Evolutionary conservation across 2,113 vertebrate species (phyloP).

Genomic region (Lipotes vexillifer): DNA sequence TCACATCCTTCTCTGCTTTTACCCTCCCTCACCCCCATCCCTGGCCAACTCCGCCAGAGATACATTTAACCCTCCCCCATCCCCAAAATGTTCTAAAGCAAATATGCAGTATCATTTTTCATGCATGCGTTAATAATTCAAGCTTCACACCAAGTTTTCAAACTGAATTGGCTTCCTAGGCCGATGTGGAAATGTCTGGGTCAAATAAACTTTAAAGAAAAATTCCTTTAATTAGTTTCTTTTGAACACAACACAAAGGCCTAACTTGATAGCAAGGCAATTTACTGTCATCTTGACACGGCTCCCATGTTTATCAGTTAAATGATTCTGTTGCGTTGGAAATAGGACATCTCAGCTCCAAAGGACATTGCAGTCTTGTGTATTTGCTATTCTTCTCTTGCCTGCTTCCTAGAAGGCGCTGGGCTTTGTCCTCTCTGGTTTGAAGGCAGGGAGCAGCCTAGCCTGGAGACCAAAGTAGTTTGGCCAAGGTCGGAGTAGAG

Average conservation of each 20-base stretch:
- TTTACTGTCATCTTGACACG: conserved; percentile 40
- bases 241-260: conserved; percentile 60
- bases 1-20: background rate
- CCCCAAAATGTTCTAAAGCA: conserved; percentile 40
- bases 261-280: conserved; percentile 11
- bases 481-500: background rate
- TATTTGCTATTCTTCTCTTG: background rate
- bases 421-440: background rate
- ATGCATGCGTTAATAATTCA: conserved; percentile 55
- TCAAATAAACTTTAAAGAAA: conserved; percentile 66
- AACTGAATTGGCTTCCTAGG: conserved; percentile 39
- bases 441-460: background rate
- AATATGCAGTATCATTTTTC: conserved; percentile 43
- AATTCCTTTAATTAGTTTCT: conserved; percentile 65
- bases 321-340: background rate
- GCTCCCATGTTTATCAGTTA: conserved; percentile 39
- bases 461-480: background rate
- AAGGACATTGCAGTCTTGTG: background rate
- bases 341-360: background rate
- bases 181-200: conserved; percentile 37
- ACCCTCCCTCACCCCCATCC: background rate
- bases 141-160: conserved; percentile 56
- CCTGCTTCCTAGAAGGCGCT: background rate
- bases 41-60: background rate
- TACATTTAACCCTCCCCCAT: background rate